Base-by-base conservation (phyloP, 1,140 invertebrate species). In the Kradibia gibbosae region DNA sequence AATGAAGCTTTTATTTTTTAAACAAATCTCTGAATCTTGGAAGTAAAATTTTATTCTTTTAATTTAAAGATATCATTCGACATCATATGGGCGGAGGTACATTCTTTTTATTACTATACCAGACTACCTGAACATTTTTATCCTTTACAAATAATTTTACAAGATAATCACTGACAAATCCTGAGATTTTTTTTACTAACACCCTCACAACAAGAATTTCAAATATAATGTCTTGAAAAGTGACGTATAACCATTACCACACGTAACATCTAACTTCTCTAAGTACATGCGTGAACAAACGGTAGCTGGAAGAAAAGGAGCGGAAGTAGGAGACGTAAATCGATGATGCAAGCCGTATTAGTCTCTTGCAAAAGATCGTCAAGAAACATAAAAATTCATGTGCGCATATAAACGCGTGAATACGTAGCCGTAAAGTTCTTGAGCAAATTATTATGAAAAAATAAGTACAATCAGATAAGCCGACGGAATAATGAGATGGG, bases 311-410 rank as follows among this genome's bases (percentile, higher is more conserved):
- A 7, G 28, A 67, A 67, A 39, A 67, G 62, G 20, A 34, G 11
- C n/a, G 20, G n/a, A 70, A 42, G 42, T 39, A 70, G 36, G n/a
- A 70, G 17, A n/a, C 50, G 28, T 28, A 13, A 8, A 57, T 74
- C 28, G 50, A 74, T 74, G 48, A 53, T 57, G 50, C 72, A 39
- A 74, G 28, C 60, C 28, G 11, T 20, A 4, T 28, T 31, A 62
- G 60, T 62, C 28, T 34, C 28, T 28, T 50, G 25, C 86, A 85
- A 34, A 22, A 42, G 22, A 13, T 60, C 57, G 22, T 5, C 36
- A 71, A 74, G 28, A 31, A 67, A 62, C 1, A 34, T 60, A 60
- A n/a, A n/a, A 20, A n/a, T 60, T 3, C 31, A 31, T 31, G n/a
- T 31, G 7, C 31, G 25, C 31, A 31, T 20, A 17, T 62, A 20